Conservation (phyloP, 2,797 vertebrate genomes). For the Anguilla megastoma region DNA sequence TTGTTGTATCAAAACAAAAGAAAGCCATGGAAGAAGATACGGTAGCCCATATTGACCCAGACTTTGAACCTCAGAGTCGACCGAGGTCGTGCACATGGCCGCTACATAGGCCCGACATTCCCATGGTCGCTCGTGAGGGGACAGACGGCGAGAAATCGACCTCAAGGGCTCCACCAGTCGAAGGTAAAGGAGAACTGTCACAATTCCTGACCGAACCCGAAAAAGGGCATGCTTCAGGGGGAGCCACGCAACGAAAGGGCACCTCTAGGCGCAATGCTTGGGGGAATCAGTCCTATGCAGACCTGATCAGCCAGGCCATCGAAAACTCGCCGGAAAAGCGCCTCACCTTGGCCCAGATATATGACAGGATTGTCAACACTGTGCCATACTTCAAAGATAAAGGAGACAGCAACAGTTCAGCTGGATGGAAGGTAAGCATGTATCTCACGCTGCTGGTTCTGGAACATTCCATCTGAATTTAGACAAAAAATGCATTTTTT, state of each 20-base stretch:
- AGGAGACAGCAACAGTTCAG: constrained; percentile 97
- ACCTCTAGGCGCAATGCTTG: constrained; percentile 92
- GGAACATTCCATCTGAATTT: background rate
- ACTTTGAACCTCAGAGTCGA: constrained; percentile 91
- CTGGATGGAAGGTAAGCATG: constrained; percentile 90
- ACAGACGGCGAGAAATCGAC: constrained; percentile 70
- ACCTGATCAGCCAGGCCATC: constrained; percentile 95
- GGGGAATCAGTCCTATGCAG: constrained; percentile 97
- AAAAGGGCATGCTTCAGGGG: constrained; percentile 61
- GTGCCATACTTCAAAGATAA: constrained; percentile 99
- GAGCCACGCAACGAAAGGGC: constrained; percentile 82
- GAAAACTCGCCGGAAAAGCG: constrained; percentile 95
- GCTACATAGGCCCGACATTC: constrained; percentile 86
- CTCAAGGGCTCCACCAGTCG: constrained; percentile 72
- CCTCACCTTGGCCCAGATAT: constrained; percentile 94
- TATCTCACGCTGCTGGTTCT: background rate
- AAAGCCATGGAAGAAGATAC: constrained; percentile 72
- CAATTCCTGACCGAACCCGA: constrained; percentile 70
- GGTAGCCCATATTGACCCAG: constrained; percentile 81
- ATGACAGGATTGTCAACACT: constrained; percentile 98
- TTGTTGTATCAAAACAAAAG: background rate
- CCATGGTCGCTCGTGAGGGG: constrained; percentile 73
- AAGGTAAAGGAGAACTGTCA: constrained; percentile 74
- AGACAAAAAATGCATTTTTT: no score
- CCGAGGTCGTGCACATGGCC: constrained; percentile 96